phyloP scores from a whole-genome alignment of 2,113 vertebrate species.

The Mastomys natalensis region DNA sequence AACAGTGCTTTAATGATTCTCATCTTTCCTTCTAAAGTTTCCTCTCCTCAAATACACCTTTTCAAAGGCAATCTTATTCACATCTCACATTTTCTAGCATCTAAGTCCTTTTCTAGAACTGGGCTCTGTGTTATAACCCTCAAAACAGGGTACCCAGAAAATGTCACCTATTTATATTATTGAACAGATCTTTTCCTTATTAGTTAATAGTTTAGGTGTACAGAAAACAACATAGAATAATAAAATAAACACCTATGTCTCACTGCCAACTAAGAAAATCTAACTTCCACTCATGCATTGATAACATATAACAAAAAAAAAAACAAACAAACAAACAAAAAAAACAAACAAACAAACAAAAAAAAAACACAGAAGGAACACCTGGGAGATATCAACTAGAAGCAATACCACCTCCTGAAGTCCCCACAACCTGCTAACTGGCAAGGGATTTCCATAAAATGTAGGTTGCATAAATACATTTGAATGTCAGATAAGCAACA shows the following conservation, averaged over 20 bases:
- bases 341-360: slow-evolving; percentile 19
- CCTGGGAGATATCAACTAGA: not conserved
- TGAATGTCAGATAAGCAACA: slow-evolving; percentile 10
- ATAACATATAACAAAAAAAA: not conserved
- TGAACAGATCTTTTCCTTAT: slow-evolving; percentile 40
- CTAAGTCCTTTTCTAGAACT: not conserved
- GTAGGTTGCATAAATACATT: not conserved
- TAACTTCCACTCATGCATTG: slow-evolving; percentile 18
- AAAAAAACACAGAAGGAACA: not conserved
- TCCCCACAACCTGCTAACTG: not conserved
- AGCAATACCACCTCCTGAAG: not conserved
- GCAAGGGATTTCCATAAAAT: not conserved
- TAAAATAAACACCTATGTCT: slow-evolving; percentile 29
- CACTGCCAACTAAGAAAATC: slow-evolving; percentile 40
- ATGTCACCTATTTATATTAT: not conserved
- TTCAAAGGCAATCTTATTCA: not conserved
- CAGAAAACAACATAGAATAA: slow-evolving; percentile 48
- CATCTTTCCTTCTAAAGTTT: not conserved
- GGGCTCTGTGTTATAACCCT: not conserved
- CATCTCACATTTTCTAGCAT: not conserved
- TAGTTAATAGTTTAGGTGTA: slow-evolving; percentile 25
- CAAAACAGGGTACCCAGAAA: not conserved
- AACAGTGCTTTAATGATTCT: not conserved
- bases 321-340: not conserved
- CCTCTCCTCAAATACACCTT: not conserved